Evolutionary conservation across 2,797 vertebrate species (phyloP), one percentile per base, ranked within the genome.

Genomic region (Otolemur crassicaudatus): DNA sequence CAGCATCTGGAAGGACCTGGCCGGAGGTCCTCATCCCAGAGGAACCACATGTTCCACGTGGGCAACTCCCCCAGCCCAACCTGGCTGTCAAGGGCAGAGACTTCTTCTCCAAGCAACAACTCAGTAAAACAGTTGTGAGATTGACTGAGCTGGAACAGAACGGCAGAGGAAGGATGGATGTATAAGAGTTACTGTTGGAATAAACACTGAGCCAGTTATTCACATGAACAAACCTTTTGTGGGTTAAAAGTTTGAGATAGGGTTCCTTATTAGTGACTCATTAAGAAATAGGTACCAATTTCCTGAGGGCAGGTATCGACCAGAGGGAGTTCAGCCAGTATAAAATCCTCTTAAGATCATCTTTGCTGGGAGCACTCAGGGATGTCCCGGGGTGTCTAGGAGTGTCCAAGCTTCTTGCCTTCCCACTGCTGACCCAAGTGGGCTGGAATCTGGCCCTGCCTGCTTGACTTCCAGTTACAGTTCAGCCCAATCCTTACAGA

Each of bases 11-110:
- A 17, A 53, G 13, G 61, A 29, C 49, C 34, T 8, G 27, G 27
- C 49, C 22, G n/a, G 34, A 73, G 25, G 56, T 5, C 7, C 60
- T 34, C 17, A 16, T 8, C 46, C 17, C 17, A 9, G 0, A 8
- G 27, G 3, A 14, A 16, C 37, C 7, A 8, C 5, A 31, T 9
- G 14, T 19, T 37, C 67, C 76, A 53, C 7, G 1, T 0, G 7
- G 5, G 1, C 2, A 2, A 22, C n/a, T 29, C 72, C 4, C 46
- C n/a, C 5, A 7, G 17, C 14, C 61, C 56, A 1, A 19, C 0
- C 0, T 25, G 37, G 40, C 46, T 61, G 14, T 8, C 34, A 16
- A 53, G 8, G 16, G 23, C 61, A 14, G 12, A 0, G 1, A 5
- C 61, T 27, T 40, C 84, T 34, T 4, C 1, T 46, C 69, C 22